Evolutionary conservation across 2,797 vertebrate species (phyloP).

Genomic region (Hybognathus amarus): DNA sequence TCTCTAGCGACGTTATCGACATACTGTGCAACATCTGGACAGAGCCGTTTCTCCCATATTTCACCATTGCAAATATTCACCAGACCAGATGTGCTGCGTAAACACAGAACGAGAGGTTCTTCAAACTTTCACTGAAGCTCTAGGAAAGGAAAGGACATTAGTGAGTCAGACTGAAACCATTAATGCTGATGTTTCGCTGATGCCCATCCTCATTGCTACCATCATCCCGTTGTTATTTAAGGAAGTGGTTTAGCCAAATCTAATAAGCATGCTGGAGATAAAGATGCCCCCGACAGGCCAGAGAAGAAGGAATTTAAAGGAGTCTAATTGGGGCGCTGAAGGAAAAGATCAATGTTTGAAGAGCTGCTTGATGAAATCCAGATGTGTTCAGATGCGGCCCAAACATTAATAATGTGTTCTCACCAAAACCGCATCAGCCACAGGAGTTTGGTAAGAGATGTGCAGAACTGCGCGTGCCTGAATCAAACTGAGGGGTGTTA

Average conservation of each 20-base stretch:
- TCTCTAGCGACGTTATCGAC: background rate
- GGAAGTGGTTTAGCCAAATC: constrained; percentile 57
- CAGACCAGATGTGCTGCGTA: constrained; percentile 73
- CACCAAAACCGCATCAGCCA: constrained; percentile 72
- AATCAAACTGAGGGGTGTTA: constrained; percentile 4
- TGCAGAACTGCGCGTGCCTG: background rate
- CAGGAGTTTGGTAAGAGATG: constrained; percentile 60
- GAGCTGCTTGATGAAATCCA: constrained; percentile 79
- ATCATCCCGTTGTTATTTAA: constrained; percentile 50
- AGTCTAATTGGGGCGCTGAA: constrained; percentile 80
- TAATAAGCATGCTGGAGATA: constrained; percentile 72
- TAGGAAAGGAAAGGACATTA: constrained; percentile 43
- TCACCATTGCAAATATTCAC: constrained; percentile 62
- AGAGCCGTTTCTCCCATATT: constrained; percentile 64
- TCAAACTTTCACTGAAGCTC: constrained; percentile 64
- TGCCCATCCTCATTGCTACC: constrained; percentile 60
- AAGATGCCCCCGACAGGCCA: constrained; percentile 60
- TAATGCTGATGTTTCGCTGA: constrained; percentile 48
- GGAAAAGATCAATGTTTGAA: constrained; percentile 80
- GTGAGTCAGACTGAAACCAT: constrained; percentile 54
- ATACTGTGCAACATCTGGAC: constrained; percentile 73
- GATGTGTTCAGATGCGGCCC: constrained; percentile 76
- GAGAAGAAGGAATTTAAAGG: constrained; percentile 78
- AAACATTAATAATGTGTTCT: constrained; percentile 80
- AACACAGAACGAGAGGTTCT: constrained; percentile 69